Evolutionary conservation across 2,113 vertebrate species (phyloP).

Genomic region (Mirounga angustirostris): DNA sequence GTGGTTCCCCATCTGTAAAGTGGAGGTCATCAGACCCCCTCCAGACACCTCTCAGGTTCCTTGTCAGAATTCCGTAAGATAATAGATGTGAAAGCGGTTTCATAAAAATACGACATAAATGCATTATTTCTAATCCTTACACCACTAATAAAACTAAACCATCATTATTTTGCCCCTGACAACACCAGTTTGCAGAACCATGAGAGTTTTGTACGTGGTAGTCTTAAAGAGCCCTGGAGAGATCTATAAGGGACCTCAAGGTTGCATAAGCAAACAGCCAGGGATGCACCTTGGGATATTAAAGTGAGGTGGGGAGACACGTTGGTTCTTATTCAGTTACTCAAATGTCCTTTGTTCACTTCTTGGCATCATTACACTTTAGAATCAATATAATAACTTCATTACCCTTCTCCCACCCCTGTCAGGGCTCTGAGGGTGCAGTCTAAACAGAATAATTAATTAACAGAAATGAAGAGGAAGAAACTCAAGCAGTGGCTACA

Average conservation of each 20-base stretch:
- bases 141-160: not conserved
- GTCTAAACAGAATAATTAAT: slow-evolving; percentile 60
- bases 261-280: not conserved
- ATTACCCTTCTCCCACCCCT: slow-evolving; percentile 43
- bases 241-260: not conserved
- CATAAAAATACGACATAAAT: not conserved
- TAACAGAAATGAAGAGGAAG: slow-evolving; percentile 47
- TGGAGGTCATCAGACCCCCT: not conserved
- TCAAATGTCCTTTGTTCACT: not conserved
- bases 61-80: not conserved
- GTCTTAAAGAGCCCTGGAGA: not conserved
- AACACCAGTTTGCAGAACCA: slow-evolving; percentile 46
- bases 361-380: not conserved
- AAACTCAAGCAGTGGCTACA: not conserved
- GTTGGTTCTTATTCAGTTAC: not conserved
- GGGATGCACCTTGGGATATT: not conserved
- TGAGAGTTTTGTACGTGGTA: not conserved
- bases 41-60: not conserved
- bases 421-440: not conserved
- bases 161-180: slow-evolving; percentile 14
- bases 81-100: not conserved
- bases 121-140: not conserved
- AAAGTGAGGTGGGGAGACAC: not conserved
- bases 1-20: not conserved
- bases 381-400: slow-evolving; percentile 25